These are phyloP conservation scores for Enteromius fasciolatus DNA, from an alignment of 2,797 vertebrate genomes.

Conservation along the genomic window DNA sequence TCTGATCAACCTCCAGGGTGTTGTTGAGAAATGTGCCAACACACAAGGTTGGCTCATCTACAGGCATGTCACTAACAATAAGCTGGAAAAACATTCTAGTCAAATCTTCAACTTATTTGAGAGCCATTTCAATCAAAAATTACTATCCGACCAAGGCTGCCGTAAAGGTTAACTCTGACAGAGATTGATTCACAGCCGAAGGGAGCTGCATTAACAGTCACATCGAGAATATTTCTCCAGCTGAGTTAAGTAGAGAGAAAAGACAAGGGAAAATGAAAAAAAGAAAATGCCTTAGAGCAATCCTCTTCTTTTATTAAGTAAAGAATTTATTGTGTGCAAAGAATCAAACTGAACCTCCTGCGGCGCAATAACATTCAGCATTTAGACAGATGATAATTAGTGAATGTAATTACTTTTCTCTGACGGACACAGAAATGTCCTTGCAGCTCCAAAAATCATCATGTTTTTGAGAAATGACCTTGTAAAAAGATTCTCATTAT, in stretches of 20 bases:
- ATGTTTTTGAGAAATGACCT: conserved; percentile 63
- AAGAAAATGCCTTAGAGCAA: conserved; percentile 49
- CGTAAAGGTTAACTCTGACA: conserved; percentile 65
- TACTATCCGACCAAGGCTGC: conserved; percentile 28
- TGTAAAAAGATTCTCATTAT: conserved; percentile 44
- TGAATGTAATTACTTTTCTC: conserved; percentile 62
- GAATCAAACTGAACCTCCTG: conserved; percentile 41
- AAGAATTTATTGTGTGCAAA: conserved; percentile 51
- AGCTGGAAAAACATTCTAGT: conserved; percentile 32
- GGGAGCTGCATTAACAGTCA: conserved; percentile 65
- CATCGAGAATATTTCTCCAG: conserved; percentile 56
- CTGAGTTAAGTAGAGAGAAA: conserved; percentile 38
- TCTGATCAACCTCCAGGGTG: conserved; percentile 63
- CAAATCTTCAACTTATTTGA: conserved; percentile 43
- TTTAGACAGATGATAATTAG: conserved; percentile 70
- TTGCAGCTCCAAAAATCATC: conserved; percentile 43
- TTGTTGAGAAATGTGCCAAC: conserved; percentile 58
- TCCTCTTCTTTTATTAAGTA: conserved; percentile 63
- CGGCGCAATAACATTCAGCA: conserved; percentile 56
- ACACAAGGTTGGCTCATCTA: conserved; percentile 28
- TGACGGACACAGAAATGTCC: conserved; percentile 61
- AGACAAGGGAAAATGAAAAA: not conserved
- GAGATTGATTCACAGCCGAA: conserved; percentile 60
- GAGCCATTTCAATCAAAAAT: conserved; percentile 55
- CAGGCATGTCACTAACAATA: conserved; percentile 46